Percentiles rank a stretch among this genome's conserved stretches.
phyloP scores from a whole-genome alignment of 2,113 vertebrate species.

The Oncorhynchus gorbuscha region DNA sequence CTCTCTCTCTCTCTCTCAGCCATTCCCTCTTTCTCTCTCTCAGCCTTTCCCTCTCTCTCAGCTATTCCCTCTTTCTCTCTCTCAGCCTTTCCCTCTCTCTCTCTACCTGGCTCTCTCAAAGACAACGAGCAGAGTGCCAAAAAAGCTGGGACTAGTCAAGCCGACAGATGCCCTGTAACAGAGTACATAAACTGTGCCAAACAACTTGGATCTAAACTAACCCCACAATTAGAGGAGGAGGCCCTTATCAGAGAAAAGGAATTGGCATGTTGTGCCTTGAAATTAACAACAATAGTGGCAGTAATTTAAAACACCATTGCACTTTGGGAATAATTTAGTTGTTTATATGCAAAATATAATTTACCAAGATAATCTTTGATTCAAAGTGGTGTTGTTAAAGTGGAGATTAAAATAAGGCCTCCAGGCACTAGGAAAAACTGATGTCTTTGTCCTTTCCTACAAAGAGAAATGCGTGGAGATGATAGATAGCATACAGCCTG shows the following conservation, averaged over 20 bases:
- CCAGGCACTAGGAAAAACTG: neutral
- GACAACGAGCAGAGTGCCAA: neutral
- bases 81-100: too few relatives aligned
- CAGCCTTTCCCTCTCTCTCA: too few relatives aligned
- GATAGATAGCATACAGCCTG: neutral
- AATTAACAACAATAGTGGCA: slow-evolving; percentile 1
- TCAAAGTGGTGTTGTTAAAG: neutral
- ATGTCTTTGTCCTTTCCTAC: neutral
- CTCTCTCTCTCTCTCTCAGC: too few relatives aligned
- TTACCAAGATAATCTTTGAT: slow-evolving; percentile 6
- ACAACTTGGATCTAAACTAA: neutral
- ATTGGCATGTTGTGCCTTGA: neutral
- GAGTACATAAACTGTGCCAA: slow-evolving; percentile 5
- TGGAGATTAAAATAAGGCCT: neutral
- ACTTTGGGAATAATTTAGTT: neutral
- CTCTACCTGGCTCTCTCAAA: slow-evolving; percentile 12
- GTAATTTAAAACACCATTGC: slow-evolving; percentile 13
- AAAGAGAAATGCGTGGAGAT: neutral
- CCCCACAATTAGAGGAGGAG: neutral
- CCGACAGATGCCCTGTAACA: slow-evolving; percentile 6
- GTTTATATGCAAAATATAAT: slow-evolving; percentile 8
- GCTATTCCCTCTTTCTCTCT: too few relatives aligned
- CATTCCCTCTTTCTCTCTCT: too few relatives aligned
- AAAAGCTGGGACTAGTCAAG: neutral
- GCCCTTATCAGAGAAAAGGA: slow-evolving; percentile 9